Base-by-base conservation (phyloP, 2,113 vertebrate genomes). In the Solea solea region DNA sequence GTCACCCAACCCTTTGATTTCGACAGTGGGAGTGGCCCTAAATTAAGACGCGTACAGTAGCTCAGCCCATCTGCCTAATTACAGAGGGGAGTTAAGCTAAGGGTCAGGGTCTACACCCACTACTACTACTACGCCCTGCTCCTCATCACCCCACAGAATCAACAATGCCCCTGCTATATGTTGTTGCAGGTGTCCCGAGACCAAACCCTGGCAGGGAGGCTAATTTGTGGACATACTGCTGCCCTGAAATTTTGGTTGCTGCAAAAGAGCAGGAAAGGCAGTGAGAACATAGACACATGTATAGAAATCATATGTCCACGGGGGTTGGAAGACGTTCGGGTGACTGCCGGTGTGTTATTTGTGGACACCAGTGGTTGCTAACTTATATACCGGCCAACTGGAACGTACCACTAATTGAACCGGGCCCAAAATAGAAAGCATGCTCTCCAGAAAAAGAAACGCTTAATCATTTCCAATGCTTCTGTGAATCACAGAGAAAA, bases 1-100 rank as follows among this genome's bases (percentile, higher is more conserved):
- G 81, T 79, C 72, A 86, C 61, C 67, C 54, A 76, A 78, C 56
- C 86, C 89, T 90, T 85, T 92, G 86, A 92, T 90, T 85, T 76
- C 58, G 16, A 50, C 72, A 45, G 81, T 66, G 75, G 85, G 89
- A 88, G 89, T 83, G 77, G 72, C 81, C 77, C 83, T 72, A 61
- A 59, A 86, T 84, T 85, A 90, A 85, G 76, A 72, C 46, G 42
- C 49, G 11, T 34, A 4, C 34, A 34, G 34, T 59, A 62, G 79
- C 63, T 44, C 15, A 41, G 74, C 62, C 62, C 71, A 74, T 71
- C 51, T 39, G 42, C 39, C 39, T 90, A 91, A 93, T 92, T 92
- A 93, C 77, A 90, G 90, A 69, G 64, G 60, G 59, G 77, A 63
- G 76, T 64, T 27, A 76, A 63, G 44, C 52, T 64, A 10, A 62